Conservation (phyloP, 1,140 invertebrate genomes). For the Zaprionus inermis region DNA sequence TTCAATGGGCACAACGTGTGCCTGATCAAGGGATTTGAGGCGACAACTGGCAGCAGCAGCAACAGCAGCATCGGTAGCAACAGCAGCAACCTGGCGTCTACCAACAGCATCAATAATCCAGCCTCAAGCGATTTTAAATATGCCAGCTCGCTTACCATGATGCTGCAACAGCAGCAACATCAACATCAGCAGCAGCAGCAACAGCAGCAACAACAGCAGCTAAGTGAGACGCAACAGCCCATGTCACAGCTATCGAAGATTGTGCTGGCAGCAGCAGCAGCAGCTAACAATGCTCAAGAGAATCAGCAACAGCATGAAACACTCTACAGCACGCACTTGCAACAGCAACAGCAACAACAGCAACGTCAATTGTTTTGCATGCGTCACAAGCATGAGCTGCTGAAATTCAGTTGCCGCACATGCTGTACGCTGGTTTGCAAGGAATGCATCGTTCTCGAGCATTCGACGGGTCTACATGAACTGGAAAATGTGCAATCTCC, state of each 20-base stretch:
- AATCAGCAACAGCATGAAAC: slow-evolving; percentile 56
- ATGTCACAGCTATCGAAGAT: slow-evolving; percentile 79
- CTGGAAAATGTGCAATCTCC: slow-evolving; percentile 86
- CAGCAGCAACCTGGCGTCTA: slow-evolving; percentile 9
- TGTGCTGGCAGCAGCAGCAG: slow-evolving; percentile 67
- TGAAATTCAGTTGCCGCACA: slow-evolving; percentile 96
- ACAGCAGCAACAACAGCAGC: slow-evolving; percentile 51
- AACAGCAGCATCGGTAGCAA: slow-evolving; percentile 12
- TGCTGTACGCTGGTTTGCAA: slow-evolving; percentile 96
- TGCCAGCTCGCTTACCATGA: slow-evolving; percentile 79
- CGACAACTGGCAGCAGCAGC: slow-evolving; percentile 25
- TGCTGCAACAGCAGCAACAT: slow-evolving; percentile 78
- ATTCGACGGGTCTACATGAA: slow-evolving; percentile 93
- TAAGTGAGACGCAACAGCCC: slow-evolving; percentile 48
- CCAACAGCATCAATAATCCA: slow-evolving; percentile 60
- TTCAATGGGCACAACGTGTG: slow-evolving; percentile 97
- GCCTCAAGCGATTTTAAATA: slow-evolving; percentile 72
- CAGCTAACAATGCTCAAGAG: slow-evolving; percentile 55
- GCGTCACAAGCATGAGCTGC: slow-evolving; percentile 93
- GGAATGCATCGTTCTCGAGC: slow-evolving; percentile 95
- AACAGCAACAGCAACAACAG: slow-evolving; percentile 57
- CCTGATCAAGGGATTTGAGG: slow-evolving; percentile 70
- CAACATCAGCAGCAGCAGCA: slow-evolving; percentile 60
- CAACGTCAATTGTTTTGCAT: slow-evolving; percentile 68
- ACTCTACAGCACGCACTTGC: slow-evolving; percentile 38